Conservation (phyloP, 2,113 vertebrate genomes). For the Beaufortia kweichowensis region DNA sequence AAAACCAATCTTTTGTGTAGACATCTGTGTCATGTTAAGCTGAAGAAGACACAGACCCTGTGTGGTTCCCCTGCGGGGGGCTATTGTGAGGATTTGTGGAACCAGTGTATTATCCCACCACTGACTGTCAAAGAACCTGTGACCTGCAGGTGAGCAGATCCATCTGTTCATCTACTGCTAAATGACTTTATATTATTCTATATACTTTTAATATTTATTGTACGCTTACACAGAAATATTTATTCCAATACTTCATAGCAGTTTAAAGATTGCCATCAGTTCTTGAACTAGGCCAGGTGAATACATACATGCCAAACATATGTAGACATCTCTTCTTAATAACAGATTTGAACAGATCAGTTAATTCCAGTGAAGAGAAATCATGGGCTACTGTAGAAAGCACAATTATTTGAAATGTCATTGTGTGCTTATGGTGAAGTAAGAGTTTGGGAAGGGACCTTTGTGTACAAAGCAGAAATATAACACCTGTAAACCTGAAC, state of each 20-base stretch:
- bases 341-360: not conserved
- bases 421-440: too few relatives aligned
- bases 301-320: not conserved
- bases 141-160: not conserved
- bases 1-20: not conserved
- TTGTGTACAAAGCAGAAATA: too few relatives aligned
- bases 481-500: too few relatives aligned
- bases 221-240: too few relatives aligned
- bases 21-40: constrained; percentile 46
- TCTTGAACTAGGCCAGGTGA: not conserved
- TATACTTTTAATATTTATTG: too few relatives aligned
- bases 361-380: not conserved
- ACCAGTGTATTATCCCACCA: not conserved
- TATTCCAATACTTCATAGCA: not conserved
- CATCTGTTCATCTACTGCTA: too few relatives aligned
- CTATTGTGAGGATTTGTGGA: constrained; percentile 21
- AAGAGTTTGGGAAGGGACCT: too few relatives aligned
- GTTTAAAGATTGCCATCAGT: not conserved
- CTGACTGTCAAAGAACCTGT: not conserved
- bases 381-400: too few relatives aligned
- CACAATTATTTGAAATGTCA: too few relatives aligned
- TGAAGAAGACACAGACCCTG: constrained; percentile 27
- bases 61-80: constrained; percentile 6
- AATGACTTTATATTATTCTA: too few relatives aligned
- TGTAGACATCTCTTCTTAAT: not conserved